Percentiles rank a stretch among this genome's conserved stretches.
Evolutionary conservation across 2,888 invertebrate species (phyloP).

Genomic region (Drosophila vallismaia): DNA sequence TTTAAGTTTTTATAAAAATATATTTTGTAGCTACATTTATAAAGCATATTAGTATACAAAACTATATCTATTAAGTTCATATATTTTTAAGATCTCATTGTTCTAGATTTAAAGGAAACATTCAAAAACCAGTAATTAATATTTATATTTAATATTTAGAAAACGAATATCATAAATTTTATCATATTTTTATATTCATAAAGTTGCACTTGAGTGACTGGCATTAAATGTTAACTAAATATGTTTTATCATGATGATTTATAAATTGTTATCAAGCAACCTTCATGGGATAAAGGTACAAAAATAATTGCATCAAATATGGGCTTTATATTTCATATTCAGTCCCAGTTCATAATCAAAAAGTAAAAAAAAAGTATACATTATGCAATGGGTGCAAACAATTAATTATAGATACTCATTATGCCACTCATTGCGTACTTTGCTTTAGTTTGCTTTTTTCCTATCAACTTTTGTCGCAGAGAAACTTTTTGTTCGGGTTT

Average conservation of each 20-base stretch:
- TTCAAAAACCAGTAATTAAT: no score
- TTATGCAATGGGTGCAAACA: conserved; percentile 41
- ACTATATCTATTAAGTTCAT: no score
- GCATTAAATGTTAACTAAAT: background rate
- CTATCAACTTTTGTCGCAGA: conserved; percentile 47
- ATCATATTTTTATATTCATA: no score
- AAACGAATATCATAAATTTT: no score
- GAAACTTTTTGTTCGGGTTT: conserved; percentile 56
- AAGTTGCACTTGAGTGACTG: no score
- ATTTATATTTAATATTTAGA: no score
- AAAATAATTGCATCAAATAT: background rate
- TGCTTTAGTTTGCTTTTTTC: conserved; percentile 25
- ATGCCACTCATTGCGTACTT: conserved; percentile 15
- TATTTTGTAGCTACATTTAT: no score
- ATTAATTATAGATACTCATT: conserved; percentile 25
- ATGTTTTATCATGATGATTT: background rate
- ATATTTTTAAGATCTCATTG: no score
- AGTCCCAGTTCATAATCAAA: background rate
- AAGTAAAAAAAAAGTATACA: background rate
- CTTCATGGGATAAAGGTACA: background rate
- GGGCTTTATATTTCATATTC: background rate
- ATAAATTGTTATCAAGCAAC: background rate
- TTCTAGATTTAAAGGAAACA: no score
- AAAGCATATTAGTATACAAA: no score
- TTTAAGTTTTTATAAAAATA: no score